Evolutionary conservation across 2,113 vertebrate genomes (phyloP).

Genomic region (Hippocampus barbouri): DNA sequence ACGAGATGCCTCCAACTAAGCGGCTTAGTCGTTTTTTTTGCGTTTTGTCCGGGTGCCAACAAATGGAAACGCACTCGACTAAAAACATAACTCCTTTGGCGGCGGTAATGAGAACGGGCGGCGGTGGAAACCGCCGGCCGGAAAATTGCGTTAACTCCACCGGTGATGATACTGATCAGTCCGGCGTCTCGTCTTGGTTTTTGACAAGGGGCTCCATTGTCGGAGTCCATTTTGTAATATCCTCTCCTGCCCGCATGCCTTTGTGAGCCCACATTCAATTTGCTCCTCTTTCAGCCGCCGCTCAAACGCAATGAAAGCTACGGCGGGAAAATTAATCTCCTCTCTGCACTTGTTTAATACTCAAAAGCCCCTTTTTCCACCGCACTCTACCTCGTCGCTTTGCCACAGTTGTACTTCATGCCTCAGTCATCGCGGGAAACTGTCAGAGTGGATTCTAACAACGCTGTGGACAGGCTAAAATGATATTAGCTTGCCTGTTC

Average conservation of each 20-base stretch:
- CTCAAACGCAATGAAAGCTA: conserved; percentile 55
- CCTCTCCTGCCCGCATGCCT: conserved; percentile 45
- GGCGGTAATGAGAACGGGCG: background rate
- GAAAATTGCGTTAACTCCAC: conserved; percentile 61
- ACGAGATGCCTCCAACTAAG: background rate
- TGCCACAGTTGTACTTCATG: background rate
- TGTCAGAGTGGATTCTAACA: background rate
- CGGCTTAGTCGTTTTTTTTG: background rate
- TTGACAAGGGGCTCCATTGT: conserved; percentile 51
- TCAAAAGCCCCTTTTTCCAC: background rate
- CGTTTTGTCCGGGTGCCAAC: background rate
- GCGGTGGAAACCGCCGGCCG: conserved; percentile 31
- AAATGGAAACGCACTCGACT: background rate
- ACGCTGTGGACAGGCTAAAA: background rate
- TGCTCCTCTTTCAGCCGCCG: conserved; percentile 52
- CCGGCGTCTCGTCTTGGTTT: conserved; percentile 8
- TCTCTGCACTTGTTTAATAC: conserved; percentile 17
- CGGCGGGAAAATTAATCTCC: conserved; percentile 39
- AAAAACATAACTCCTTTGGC: background rate
- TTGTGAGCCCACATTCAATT: conserved; percentile 61
- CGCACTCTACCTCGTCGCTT: background rate
- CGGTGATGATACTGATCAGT: conserved; percentile 40
- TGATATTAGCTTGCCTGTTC: background rate
- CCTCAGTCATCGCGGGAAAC: background rate
- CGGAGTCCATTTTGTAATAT: conserved; percentile 46